Evolutionary conservation across 2,797 vertebrate genomes (phyloP), one percentile per base, ranked within the genome.

Genomic region (Rhynchotus rufescens): DNA sequence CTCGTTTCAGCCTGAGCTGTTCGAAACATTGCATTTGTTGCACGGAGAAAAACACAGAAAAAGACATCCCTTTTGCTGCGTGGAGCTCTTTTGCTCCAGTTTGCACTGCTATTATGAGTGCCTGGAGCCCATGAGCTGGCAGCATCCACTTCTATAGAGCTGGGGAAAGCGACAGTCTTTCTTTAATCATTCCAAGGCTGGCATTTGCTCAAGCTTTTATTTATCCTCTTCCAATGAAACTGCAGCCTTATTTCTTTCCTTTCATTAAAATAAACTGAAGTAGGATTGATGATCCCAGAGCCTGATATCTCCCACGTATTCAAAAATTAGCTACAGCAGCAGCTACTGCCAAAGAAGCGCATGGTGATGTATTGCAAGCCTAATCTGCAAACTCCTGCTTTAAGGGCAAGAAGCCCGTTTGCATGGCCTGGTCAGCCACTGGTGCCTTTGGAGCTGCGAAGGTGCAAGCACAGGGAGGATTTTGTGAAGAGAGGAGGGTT

Each of bases 191-290:
- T 92, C 80, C 44, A 47, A 78, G 4, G 25, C 69, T 93, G 88
- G 80, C 72, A 73, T 54, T 57, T 66, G 21, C 59, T 86, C 88
- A 93, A 91, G 34, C 7, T 68, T 95, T 91, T 93, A 57, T 91
- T 86, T 64, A 40, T 51, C 45, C 16, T 75, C 73, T 86, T 86
- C 89, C 91, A 94, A 69, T 25, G 83, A 84, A 93, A 84, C 22
- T 68, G 51, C 32, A 82, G n/a, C 49, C 54, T 84, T 77, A 3
- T 0, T 88, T 86, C 66, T 68, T 91, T 77, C 47, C 77, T 95
- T 94, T 95, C 67, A 67, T 72, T 82, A 92, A 92, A 89, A 84
- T 38, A 88, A 88, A 88, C 51, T 44, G 92, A 84, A 12, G 22
- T 84, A 44, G 92, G 86, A 95, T 66, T 86, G 72, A 92, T 88